Conservation (phyloP, 1,140 invertebrate species). For the Spodoptera frugiperda region DNA sequence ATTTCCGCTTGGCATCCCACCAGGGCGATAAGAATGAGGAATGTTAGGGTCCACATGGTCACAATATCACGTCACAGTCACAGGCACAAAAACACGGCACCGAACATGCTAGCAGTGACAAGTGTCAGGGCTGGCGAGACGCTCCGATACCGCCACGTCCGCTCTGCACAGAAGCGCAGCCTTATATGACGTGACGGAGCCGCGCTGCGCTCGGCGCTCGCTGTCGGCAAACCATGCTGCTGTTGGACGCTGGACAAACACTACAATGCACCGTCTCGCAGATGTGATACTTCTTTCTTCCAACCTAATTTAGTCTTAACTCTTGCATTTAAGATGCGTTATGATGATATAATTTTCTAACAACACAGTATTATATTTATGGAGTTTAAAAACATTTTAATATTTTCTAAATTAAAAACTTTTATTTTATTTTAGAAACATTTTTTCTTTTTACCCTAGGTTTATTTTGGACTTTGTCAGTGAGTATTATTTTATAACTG, state of each 20-base stretch:
- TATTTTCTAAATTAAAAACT: neutral
- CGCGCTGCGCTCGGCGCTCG: constrained; percentile 38
- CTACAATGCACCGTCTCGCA: constrained; percentile 11
- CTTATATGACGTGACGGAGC: constrained; percentile 55
- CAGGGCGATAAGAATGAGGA: constrained; percentile 56
- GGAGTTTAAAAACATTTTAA: no score
- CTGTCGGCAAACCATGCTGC: constrained; percentile 53
- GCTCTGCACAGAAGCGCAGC: constrained; percentile 67
- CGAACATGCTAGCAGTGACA: constrained; percentile 72
- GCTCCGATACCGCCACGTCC: constrained; percentile 60
- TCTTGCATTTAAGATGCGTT: no score
- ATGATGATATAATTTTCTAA: no score
- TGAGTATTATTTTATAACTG: no score
- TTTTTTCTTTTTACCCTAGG: neutral
- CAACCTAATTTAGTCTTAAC: neutral
- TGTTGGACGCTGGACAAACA: constrained; percentile 49
- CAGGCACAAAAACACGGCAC: constrained; percentile 52
- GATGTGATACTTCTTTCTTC: neutral
- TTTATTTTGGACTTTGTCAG: no score
- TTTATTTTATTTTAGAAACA: neutral
- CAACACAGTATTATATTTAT: no score
- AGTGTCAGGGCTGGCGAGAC: constrained; percentile 21
- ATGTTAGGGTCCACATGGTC: constrained; percentile 65
- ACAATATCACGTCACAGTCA: constrained; percentile 60
- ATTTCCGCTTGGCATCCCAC: constrained; percentile 65